Evolutionary conservation across 2,113 vertebrate genomes (phyloP), one percentile per base, ranked within the genome.

Genomic region (Collichthys lucidus): DNA sequence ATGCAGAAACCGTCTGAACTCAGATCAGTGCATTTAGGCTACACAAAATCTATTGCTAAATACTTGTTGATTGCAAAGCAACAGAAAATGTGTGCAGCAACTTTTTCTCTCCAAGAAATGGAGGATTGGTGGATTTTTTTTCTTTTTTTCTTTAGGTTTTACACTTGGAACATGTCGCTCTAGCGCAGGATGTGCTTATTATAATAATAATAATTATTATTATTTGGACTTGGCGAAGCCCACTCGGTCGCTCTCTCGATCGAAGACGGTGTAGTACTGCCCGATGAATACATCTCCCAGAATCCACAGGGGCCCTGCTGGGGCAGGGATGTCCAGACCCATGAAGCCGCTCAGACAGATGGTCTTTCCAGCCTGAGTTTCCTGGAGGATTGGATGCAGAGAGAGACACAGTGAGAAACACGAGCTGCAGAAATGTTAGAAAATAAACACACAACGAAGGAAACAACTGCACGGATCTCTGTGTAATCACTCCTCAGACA

Each of bases 221-320:
- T 87, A 95, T 79, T 62, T 90, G 15, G 97, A 88, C 88, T 94
- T 92, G 7, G 98, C 98, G 50, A 99, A 97, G 85, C 98, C 98
- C 79, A 99, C 98, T 1, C 95, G 71, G 89, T 99, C 93, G 64
- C 92, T 93, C 3, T 98, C 97, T 0, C 98, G 94, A 87, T 99
- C 97, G 53, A 99, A 99, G 53, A 88, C 93, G 0, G 97, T 96
- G 92, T 99, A 99, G 94, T 97, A 99, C 79, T 93, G 93, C 12
- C 98, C 97, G 2, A 99, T 99, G 92, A 99, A 99, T n/a, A 99
- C 97, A 47, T 99, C 98, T 17, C 98, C 98, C 91, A 99, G 93
- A 91, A 99, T 99, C 98, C 98, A 99, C 74, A 99, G 96, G 0
- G 98, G 98, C 50, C 98, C 98, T 0, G 92, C 96, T 0, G 98